Evolutionary conservation across 2,797 vertebrate genomes (phyloP).

Genomic region (Peromyscus melanophrys): DNA sequence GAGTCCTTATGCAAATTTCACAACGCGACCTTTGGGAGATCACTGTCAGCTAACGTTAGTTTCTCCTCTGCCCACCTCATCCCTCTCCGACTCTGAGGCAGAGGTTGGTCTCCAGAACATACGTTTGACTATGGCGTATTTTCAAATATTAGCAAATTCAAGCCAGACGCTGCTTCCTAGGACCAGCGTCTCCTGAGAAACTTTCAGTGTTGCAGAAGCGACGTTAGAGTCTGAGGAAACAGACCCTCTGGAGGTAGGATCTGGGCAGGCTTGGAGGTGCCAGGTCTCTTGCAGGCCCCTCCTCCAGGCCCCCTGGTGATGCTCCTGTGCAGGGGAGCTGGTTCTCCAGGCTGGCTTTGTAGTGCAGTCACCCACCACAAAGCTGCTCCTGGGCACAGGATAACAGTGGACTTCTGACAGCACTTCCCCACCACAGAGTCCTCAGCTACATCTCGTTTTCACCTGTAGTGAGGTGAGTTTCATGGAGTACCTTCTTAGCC

Average conservation of each 20-base stretch:
- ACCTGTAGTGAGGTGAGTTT: neutral
- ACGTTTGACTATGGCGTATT: neutral
- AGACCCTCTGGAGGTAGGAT: neutral
- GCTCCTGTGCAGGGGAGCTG: neutral
- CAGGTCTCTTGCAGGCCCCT: neutral
- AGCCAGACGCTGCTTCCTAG: neutral
- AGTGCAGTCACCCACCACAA: too few relatives aligned
- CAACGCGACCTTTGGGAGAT: neutral
- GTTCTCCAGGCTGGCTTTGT: neutral
- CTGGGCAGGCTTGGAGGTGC: neutral
- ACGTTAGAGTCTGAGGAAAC: too few relatives aligned
- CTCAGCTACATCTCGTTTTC: neutral
- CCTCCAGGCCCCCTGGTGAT: too few relatives aligned
- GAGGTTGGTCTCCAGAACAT: slow-evolving; percentile 10
- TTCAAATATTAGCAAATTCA: neutral
- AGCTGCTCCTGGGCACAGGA: neutral
- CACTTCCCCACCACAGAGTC: neutral
- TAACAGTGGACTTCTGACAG: neutral
- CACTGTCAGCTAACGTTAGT: neutral
- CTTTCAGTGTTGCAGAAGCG: neutral
- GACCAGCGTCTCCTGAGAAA: neutral
- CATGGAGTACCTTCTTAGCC: neutral
- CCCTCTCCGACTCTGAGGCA: neutral
- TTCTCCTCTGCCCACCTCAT: rapidly evolving
- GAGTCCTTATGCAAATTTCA: slow-evolving; percentile 32